Evolutionary conservation across 2,888 invertebrate genomes (phyloP).

Genomic region (Willowsia nigromaculata): DNA sequence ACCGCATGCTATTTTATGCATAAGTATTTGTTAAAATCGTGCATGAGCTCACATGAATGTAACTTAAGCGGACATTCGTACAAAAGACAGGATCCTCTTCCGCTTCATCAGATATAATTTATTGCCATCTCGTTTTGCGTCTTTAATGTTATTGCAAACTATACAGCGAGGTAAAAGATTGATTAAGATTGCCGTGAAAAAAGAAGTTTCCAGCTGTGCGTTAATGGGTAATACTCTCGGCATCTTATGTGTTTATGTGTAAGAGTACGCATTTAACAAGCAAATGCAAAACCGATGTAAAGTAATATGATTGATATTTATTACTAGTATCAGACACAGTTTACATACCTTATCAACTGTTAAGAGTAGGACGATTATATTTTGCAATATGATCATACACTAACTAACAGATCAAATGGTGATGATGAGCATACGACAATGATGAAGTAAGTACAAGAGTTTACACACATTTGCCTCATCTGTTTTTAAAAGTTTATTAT

Average conservation of each 20-base stretch:
- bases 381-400: not conserved
- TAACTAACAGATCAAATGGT: too few relatives aligned
- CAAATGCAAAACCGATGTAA: not conserved
- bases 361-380: conserved; percentile 41
- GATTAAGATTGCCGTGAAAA: conserved; percentile 52
- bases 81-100: conserved; percentile 54
- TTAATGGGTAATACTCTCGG: conserved; percentile 55
- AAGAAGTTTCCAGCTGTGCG: conserved; percentile 59
- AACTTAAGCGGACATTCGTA: conserved; percentile 11
- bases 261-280: not conserved
- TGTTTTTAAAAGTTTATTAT: too few relatives aligned
- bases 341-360: conserved; percentile 16
- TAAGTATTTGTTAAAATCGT: not conserved
- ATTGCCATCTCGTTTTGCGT: conserved; percentile 38
- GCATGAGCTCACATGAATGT: not conserved
- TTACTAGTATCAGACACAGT: not conserved
- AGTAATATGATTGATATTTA: not conserved
- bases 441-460: too few relatives aligned
- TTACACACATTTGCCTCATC: too few relatives aligned
- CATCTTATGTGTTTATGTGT: too few relatives aligned
- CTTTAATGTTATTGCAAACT: not conserved
- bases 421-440: conserved; percentile 20
- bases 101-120: conserved; percentile 68
- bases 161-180: conserved; percentile 50
- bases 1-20: not conserved